Conservation (phyloP, 2,113 vertebrate genomes). For the Drymodes brunneopygia region DNA sequence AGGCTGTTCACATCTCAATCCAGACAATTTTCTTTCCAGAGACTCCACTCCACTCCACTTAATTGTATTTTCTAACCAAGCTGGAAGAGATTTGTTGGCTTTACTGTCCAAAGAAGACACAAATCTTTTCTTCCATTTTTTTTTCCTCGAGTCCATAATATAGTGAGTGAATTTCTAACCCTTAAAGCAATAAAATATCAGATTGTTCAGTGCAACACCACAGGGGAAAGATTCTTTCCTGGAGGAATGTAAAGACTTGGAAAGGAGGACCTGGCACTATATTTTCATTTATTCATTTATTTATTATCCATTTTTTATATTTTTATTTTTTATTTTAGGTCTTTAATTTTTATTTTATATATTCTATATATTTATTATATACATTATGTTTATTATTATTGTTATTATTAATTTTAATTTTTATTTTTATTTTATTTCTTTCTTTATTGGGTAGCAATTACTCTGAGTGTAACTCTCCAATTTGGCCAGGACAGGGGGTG, state of each 20-base stretch:
- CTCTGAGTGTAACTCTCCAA: background rate
- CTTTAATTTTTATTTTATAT: too few relatives aligned
- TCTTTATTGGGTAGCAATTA: constrained; percentile 10
- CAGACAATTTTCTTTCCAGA: constrained; percentile 67
- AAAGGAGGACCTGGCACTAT: background rate
- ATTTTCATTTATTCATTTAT: background rate
- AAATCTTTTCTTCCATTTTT: constrained; percentile 32
- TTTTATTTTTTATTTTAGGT: too few relatives aligned
- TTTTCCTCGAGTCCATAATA: constrained; percentile 14
- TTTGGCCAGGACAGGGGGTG: background rate
- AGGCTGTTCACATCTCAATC: constrained; percentile 69
- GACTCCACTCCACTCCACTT: constrained; percentile 58
- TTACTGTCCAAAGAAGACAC: constrained; percentile 52
- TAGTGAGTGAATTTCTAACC: constrained; percentile 18
- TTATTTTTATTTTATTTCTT: background rate
- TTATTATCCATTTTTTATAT: too few relatives aligned
- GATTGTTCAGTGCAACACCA: background rate
- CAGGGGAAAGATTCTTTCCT: background rate
- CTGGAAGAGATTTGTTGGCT: constrained; percentile 65
- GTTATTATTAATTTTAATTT: too few relatives aligned
- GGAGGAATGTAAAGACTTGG: constrained; percentile 11
- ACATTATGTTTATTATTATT: too few relatives aligned
- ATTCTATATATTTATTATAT: too few relatives aligned
- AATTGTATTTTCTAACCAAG: constrained; percentile 72
- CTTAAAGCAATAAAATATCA: constrained; percentile 29